These are phyloP conservation scores for Drosophila paramelanica DNA, from an alignment of 2,888 invertebrate genomes.

Conservation along the genomic window DNA sequence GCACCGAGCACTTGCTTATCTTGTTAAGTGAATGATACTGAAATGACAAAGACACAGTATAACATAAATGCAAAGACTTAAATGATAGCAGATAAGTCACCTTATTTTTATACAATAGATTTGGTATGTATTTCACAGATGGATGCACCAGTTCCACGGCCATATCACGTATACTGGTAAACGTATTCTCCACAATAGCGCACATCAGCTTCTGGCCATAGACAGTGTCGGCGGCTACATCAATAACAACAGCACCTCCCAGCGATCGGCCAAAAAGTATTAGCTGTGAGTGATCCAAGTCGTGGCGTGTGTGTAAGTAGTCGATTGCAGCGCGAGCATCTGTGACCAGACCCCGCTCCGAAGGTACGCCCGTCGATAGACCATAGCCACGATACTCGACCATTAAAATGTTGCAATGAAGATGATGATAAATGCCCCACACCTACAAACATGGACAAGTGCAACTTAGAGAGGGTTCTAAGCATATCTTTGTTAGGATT, in stretches of 20 bases:
- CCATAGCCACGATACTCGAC: constrained; percentile 99
- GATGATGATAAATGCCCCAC: constrained; percentile 92
- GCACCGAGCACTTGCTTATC: constrained; percentile 90
- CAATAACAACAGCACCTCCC: constrained; percentile 97
- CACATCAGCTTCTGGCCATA: constrained; percentile 93
- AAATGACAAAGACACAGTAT: constrained; percentile 53
- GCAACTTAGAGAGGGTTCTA: background rate
- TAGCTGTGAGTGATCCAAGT: constrained; percentile 93
- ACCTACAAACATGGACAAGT: constrained; percentile 74
- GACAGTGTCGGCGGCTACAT: constrained; percentile 91
- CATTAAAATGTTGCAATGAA: constrained; percentile 94
- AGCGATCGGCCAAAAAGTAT: constrained; percentile 93
- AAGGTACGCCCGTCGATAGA: constrained; percentile 94
- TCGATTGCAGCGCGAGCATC: constrained; percentile 96
- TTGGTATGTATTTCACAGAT: constrained; percentile 91
- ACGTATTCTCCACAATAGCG: constrained; percentile 96
- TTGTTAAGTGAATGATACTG: constrained; percentile 91
- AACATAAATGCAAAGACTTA: background rate
- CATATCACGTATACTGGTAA: constrained; percentile 97
- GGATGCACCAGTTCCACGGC: constrained; percentile 89
- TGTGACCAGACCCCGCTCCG: constrained; percentile 93
- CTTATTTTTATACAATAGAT: constrained; percentile 95
- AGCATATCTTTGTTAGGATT: background rate
- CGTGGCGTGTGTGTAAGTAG: constrained; percentile 91
- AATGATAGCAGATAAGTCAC: constrained; percentile 85